Percentiles rank a stretch among this genome's conserved stretches.
phyloP scores from a whole-genome alignment of 2,797 vertebrate species.

The Linurgus olivaceus region DNA sequence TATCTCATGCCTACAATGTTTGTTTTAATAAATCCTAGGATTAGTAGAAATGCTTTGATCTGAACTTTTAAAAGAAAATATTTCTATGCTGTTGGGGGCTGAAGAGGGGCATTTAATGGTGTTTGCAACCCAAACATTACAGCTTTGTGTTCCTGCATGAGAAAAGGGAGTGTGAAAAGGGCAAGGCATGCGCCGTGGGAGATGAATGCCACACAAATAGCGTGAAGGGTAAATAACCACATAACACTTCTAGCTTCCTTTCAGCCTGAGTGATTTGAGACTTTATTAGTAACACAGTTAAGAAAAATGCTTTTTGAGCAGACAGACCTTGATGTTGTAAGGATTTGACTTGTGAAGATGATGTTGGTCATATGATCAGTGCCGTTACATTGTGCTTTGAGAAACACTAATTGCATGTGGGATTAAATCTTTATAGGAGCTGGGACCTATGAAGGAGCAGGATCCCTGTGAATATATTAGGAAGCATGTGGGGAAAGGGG shows the following conservation, averaged over 20 bases:
- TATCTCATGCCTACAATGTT: conserved; percentile 46
- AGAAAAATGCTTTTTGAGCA: conserved; percentile 25
- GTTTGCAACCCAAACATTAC: conserved; percentile 62
- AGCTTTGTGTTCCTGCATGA: conserved; percentile 53
- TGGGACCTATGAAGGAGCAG: not conserved
- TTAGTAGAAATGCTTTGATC: conserved; percentile 62
- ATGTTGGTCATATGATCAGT: not conserved
- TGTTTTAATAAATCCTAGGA: conserved; percentile 62
- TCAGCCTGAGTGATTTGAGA: not conserved
- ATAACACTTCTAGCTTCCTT: conserved; percentile 25
- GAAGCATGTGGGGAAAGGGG: accelerated
- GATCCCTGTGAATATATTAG: not conserved
- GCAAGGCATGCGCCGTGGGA: conserved; percentile 16
- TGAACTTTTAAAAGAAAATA: conserved; percentile 64
- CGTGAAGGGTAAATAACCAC: conserved; percentile 30
- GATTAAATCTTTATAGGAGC: not conserved
- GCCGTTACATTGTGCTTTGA: not conserved
- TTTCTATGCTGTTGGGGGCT: conserved; percentile 59
- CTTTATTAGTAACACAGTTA: conserved; percentile 1
- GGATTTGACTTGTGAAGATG: conserved; percentile 12
- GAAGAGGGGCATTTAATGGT: conserved; percentile 52
- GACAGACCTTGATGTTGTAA: conserved; percentile 13
- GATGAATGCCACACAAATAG: conserved; percentile 43
- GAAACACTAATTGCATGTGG: not conserved
- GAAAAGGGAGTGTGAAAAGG: conserved; percentile 51